Base-by-base conservation (phyloP, 2,113 vertebrate genomes). In the Progne subis region DNA sequence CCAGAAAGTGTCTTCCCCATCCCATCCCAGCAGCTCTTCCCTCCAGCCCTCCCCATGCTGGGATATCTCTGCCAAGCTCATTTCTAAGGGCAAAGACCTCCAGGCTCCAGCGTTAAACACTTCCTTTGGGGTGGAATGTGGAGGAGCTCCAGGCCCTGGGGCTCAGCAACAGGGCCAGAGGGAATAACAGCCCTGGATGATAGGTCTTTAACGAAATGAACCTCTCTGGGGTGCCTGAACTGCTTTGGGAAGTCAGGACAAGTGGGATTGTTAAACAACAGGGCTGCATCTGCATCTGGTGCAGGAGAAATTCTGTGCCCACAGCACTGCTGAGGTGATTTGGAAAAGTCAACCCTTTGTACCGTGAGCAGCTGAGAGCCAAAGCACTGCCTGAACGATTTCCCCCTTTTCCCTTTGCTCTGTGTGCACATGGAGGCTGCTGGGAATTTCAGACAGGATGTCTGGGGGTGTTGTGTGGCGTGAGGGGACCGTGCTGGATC, bases 211-310 rank as follows among this genome's bases (percentile, higher is more conserved):
- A 55, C 88, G 77, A 61, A 70, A 61, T 21, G 21, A 77, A 70
- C 37, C 32, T 39, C 41, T 64, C 41, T 74, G 55, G 34, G 55
- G 26, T 77, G 79, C 20, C 68, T 77, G 50, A 53, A 76, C 29
- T 32, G 67, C 68, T 83, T 83, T 77, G 46, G 80, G 88, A 92
- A 80, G 57, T 57, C 49, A 70, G 25, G 67, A 57, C 49, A n/a
- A 34, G 32, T 59, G 70, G 20, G 39, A 39, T 26, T 28, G 37
- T 72, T 79, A 26, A 95, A 82, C 44, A 75, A 15, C 31, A 26
- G 8, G 14, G 46, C 43, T 70, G 43, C n/a, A 25, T 47, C 82
- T 41, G 55, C 82, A 16, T 9, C 0, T 0, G 29, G 31, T 34
- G 52, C 71, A 39, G 88, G 63, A 80, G 70, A 20, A 75, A 57